Base-by-base conservation (phyloP, 2,113 vertebrate species). In the Heliornis fulica region DNA sequence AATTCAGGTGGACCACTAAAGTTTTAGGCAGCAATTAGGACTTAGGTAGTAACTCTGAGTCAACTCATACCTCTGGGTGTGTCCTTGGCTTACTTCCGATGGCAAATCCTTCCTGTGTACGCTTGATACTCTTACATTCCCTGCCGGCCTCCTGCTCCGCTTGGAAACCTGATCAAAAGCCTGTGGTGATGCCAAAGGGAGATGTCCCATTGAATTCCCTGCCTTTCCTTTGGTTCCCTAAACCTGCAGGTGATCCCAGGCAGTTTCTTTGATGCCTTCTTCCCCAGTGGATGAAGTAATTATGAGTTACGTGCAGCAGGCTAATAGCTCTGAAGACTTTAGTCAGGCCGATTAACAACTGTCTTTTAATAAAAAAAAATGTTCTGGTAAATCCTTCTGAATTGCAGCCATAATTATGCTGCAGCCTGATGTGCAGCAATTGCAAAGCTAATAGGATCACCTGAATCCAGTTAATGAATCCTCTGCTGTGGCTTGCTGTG, bases 341-440 rank as follows among this genome's bases (percentile, higher is more conserved):
- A 88, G 94, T 94, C 89, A 92, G 88, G 53, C 78, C 8, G 66
- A 96, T 96, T 96, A 95, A 81, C 79, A 90, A 74, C 79, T 87
- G 81, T 88, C 86, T 96, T 96, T 96, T 94, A 93, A 96, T 96
- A 94, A 93, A 93, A 97, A 93, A 97, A 97, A 97, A 94, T 78
- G 80, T 86, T 94, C 87, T 92, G 65, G 93, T 90, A 95, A 95
- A 92, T 91, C 92, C 89, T 83, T 90, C 87, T 89, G 89, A 96
- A 96, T 91, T 89, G 81, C 80, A 89, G 46, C 36, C 28, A 77
- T 97, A 97, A 97, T 96, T 96, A 93, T 91, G 94, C 88, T 95
- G 85, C 92, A 93, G 93, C 90, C 89, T 83, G 86, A 87, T 96
- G 87, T 96, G 87, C 89, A 96, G 89, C 85, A 96, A 88, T 92